Evolutionary conservation across 2,888 invertebrate genomes (phyloP).

Genomic region (Elegia similella): DNA sequence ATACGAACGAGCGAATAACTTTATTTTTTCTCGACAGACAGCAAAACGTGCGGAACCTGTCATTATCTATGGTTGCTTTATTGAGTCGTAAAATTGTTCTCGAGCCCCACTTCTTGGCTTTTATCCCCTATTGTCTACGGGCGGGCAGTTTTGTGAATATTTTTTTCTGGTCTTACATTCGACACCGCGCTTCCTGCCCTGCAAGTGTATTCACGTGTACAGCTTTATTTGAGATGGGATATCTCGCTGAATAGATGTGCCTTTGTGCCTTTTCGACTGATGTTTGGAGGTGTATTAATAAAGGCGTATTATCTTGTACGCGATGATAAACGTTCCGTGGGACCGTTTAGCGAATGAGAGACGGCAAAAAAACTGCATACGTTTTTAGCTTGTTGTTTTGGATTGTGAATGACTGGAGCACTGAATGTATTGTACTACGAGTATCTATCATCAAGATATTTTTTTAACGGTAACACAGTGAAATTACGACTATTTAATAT

Average conservation of each 20-base stretch:
- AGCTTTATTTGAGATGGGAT: conserved; percentile 52
- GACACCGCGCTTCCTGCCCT: conserved; percentile 78
- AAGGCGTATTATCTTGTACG: conserved; percentile 57
- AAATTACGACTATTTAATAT: no score
- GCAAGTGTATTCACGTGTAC: conserved; percentile 56
- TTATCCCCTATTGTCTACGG: conserved; percentile 52
- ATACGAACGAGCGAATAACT: conserved; percentile 8
- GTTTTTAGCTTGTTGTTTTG: conserved; percentile 18
- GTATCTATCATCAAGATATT: no score
- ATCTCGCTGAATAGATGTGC: conserved; percentile 61
- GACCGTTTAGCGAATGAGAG: conserved; percentile 39
- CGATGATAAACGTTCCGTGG: conserved; percentile 52
- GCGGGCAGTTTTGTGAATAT: conserved; percentile 48
- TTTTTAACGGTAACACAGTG: not conserved
- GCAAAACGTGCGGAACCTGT: conserved; percentile 25
- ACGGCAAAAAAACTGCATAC: conserved; percentile 26
- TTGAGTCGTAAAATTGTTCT: conserved; percentile 40
- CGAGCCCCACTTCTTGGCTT: conserved; percentile 50
- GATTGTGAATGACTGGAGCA: not conserved
- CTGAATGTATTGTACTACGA: not conserved
- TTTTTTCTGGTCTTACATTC: conserved; percentile 50
- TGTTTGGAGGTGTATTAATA: conserved; percentile 62
- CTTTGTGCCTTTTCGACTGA: conserved; percentile 79
- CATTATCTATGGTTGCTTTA: conserved; percentile 32
- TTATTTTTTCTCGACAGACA: conserved; percentile 4